Evolutionary conservation across 2,113 vertebrate species (phyloP).

Genomic region (Ibidorhyncha struthersii): DNA sequence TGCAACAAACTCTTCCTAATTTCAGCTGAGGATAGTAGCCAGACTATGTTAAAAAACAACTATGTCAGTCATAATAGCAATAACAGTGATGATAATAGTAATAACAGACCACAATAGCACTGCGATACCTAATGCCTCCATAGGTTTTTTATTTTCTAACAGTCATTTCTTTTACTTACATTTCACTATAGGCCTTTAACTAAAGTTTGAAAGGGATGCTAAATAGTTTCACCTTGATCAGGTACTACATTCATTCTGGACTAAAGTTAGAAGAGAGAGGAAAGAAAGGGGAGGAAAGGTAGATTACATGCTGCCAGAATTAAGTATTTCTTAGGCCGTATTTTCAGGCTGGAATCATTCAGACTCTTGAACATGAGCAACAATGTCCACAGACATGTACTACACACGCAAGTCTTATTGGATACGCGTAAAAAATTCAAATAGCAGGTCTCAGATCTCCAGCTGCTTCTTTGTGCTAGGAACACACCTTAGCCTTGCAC

Average conservation of each 20-base stretch:
- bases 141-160: neutral
- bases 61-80: neutral
- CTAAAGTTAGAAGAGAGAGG: neutral
- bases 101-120: neutral
- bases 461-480: neutral
- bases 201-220: neutral
- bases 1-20: neutral
- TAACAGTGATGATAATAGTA: neutral
- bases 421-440: neutral
- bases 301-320: neutral
- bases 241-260: neutral
- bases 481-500: neutral
- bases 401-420: neutral
- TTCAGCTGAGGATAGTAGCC: neutral
- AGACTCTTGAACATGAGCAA: neutral
- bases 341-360: neutral
- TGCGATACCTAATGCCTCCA: neutral
- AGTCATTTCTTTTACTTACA: neutral
- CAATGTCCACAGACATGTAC: neutral
- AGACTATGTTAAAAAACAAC: neutral
- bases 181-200: neutral
- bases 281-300: neutral
- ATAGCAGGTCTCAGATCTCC: neutral
- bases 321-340: neutral
- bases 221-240: neutral